Evolutionary conservation across 2,888 invertebrate genomes (phyloP).

Genomic region (Selenia dentaria): DNA sequence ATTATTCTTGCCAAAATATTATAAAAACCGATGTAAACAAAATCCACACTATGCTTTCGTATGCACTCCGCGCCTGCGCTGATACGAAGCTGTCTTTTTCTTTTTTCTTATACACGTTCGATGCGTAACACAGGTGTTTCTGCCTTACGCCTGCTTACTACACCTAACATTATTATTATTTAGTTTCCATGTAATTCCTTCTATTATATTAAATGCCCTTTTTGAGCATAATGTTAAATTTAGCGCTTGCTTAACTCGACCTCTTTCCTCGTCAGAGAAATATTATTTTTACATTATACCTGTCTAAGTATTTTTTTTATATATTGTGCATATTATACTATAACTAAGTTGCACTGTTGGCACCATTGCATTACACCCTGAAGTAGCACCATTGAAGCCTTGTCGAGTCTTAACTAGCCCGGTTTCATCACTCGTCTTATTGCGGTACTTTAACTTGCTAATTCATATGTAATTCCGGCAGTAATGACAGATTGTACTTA

Average conservation of each 20-base stretch:
- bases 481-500: constrained; percentile 54
- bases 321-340: no score
- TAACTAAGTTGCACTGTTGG: no score
- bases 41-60: constrained; percentile 52
- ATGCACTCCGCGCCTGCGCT: constrained; percentile 35
- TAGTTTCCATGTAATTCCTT: background rate
- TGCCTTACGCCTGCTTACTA: constrained; percentile 57
- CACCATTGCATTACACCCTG: background rate
- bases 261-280: no score
- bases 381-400: background rate
- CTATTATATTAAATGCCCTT: no score
- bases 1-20: no score
- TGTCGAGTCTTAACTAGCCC: constrained; percentile 9
- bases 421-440: constrained; percentile 44
- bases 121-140: constrained; percentile 81
- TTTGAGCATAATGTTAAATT: no score
- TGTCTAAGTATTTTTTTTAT: no score
- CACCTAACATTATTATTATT: constrained; percentile 23
- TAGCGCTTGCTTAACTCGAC: no score
- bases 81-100: constrained; percentile 44
- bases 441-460: constrained; percentile 60
- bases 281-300: no score
- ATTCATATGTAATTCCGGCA: constrained; percentile 48
- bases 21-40: constrained; percentile 28
- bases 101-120: constrained; percentile 59